Base-by-base conservation (phyloP, 2,888 invertebrate species). In the Latrodectus hesperus region DNA sequence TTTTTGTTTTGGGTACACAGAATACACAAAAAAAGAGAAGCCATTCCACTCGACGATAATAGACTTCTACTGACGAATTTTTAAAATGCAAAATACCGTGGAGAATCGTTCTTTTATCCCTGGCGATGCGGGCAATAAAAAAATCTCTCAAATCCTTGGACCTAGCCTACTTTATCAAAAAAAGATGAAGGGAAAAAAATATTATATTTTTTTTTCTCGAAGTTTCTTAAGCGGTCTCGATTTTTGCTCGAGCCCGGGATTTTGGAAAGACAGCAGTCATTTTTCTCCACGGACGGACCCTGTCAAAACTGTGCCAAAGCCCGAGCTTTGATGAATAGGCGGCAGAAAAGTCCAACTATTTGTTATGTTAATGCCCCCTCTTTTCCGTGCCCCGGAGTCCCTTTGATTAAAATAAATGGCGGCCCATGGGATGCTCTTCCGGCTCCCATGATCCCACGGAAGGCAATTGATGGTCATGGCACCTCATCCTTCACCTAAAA, bases 231-330 rank as follows among this genome's bases (percentile, higher is more conserved):
- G 75, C 80, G 80, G 49, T 76, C 71, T 52, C 83, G 83, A 80
- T 86, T 86, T 86, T 80, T 80, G 75, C 80, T 16, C 74, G 73
- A 79, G 84, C 72, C 70, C 75, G 70, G 76, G 85, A 86, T 86
- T 86, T 86, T 70, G 70, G 52, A 64, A 16, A 64, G 51, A 70
- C 49, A 60, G 70, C 14, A 22, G 53, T 55, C 81, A 77, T 87
- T 87, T 87, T 60, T 87, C 86, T 76, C 49, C n/a, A n/a, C 6
- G 71, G 86, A 81, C 80, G 79, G 85, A 85, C 86, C 81, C 71
- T 86, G 86, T 87, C 81, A 87, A 87, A 87, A 87, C 81, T 81
- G 77, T 87, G 86, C 86, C 86, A 81, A 77, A 81, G 86, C 81
- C 55, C 22, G 49, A 10, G 17, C 71, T 76, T 81, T 87, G 86